Conservation (phyloP, 2,797 vertebrate genomes). For the Channallabes apus region DNA sequence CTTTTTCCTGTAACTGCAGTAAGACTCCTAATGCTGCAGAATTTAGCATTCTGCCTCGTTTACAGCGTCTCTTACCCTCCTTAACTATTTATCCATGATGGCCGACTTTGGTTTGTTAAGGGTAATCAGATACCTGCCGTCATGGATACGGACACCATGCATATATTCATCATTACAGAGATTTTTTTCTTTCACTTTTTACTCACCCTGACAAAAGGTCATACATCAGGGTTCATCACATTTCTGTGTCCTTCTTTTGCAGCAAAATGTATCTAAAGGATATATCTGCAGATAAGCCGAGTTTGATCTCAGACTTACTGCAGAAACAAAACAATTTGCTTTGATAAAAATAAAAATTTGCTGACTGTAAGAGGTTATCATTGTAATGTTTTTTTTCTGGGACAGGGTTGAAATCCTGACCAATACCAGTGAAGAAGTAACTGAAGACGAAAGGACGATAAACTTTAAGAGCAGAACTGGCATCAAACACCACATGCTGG, state of each 20-base stretch:
- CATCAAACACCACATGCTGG: neutral
- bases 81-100: neutral
- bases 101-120: neutral
- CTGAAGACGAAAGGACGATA: neutral
- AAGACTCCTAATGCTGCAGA: neutral
- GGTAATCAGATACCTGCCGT: neutral
- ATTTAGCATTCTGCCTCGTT: neutral
- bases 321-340: neutral
- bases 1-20: neutral
- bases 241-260: neutral
- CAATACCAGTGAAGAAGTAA: neutral
- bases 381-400: too few relatives aligned
- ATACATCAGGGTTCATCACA: neutral
- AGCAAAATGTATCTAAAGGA: neutral
- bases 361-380: too few relatives aligned
- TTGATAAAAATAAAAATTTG: neutral
- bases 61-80: neutral
- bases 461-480: neutral
- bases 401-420: neutral
- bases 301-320: neutral
- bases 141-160: neutral
- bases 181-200: neutral
- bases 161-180: neutral
- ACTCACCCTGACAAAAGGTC: neutral
- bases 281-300: neutral